Evolutionary conservation across 2,888 invertebrate genomes (phyloP).

Genomic region (Eupithecia centaureata): DNA sequence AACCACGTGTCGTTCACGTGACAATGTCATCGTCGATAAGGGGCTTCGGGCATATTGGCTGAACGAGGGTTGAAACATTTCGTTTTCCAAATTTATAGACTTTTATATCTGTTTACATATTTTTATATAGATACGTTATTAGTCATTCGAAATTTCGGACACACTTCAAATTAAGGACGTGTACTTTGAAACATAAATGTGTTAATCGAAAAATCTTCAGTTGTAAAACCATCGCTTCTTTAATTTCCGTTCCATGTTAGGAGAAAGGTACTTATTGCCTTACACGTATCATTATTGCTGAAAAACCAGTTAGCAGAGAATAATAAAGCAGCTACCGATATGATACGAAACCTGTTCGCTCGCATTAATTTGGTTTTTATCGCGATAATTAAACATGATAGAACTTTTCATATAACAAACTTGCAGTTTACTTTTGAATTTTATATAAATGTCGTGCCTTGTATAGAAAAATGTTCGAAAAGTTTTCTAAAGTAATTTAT

Average conservation of each 20-base stretch:
- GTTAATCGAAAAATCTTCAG: background rate
- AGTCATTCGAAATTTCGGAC: too few species aligned
- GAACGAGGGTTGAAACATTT: slow-evolving; percentile 6
- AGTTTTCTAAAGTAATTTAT: slow-evolving; percentile 2
- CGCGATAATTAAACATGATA: slow-evolving; percentile 19
- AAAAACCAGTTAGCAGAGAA: slow-evolving; percentile 34
- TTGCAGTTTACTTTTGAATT: background rate
- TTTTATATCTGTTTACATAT: background rate
- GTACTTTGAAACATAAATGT: too few species aligned
- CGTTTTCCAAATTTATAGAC: background rate
- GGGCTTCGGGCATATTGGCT: slow-evolving; percentile 21
- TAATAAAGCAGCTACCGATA: slow-evolving; percentile 31
- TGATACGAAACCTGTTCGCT: slow-evolving; percentile 33
- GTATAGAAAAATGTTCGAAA: slow-evolving; percentile 4
- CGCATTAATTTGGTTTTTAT: slow-evolving; percentile 34
- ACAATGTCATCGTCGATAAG: slow-evolving; percentile 30
- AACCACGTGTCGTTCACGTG: slow-evolving; percentile 45
- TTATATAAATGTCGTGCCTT: background rate
- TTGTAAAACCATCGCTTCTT: background rate
- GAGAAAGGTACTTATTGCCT: slow-evolving; percentile 13
- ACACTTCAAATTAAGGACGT: too few species aligned
- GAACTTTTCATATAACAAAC: slow-evolving; percentile 6
- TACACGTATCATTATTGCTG: slow-evolving; percentile 13
- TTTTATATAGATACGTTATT: background rate
- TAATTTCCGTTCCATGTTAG: slow-evolving; percentile 10